Conservation (phyloP, 2,888 invertebrate genomes). For the Phyto melanocephala region DNA sequence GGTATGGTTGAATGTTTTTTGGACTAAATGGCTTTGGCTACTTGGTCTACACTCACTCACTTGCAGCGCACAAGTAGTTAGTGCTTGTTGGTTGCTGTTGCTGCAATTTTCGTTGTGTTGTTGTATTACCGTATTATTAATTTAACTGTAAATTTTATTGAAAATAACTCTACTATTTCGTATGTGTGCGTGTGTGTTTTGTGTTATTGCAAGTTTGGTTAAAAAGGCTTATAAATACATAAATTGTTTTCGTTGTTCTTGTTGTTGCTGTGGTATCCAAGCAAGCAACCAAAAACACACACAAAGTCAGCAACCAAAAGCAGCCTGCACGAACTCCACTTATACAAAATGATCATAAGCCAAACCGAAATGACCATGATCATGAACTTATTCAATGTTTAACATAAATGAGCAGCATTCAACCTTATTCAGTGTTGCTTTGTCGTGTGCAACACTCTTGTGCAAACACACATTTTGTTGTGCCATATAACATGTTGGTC, state of each 20-base stretch:
- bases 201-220: not conserved
- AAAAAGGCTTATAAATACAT: not conserved
- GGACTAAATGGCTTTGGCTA: constrained; percentile 31
- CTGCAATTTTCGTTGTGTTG: constrained; percentile 1
- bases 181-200: not conserved
- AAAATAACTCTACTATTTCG: constrained; percentile 18
- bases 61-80: not conserved
- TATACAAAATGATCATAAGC: constrained; percentile 21
- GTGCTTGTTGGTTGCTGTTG: constrained; percentile 19
- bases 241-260: not conserved
- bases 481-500: constrained; percentile 14
- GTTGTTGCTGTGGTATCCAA: not conserved
- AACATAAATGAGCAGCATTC: constrained; percentile 26
- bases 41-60: constrained; percentile 26
- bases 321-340: not conserved
- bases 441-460: not conserved
- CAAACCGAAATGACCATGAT: constrained; percentile 61
- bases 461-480: not conserved
- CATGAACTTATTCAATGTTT: constrained; percentile 62
- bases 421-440: constrained; percentile 13
- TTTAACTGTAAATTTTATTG: constrained; percentile 60
- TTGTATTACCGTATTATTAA: constrained; percentile 46
- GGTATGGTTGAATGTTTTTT: constrained; percentile 26
- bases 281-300: constrained; percentile 11
- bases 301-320: not conserved